Base-by-base conservation (phyloP, 2,113 vertebrate genomes). In the Phalacrocorax brasilianus region DNA sequence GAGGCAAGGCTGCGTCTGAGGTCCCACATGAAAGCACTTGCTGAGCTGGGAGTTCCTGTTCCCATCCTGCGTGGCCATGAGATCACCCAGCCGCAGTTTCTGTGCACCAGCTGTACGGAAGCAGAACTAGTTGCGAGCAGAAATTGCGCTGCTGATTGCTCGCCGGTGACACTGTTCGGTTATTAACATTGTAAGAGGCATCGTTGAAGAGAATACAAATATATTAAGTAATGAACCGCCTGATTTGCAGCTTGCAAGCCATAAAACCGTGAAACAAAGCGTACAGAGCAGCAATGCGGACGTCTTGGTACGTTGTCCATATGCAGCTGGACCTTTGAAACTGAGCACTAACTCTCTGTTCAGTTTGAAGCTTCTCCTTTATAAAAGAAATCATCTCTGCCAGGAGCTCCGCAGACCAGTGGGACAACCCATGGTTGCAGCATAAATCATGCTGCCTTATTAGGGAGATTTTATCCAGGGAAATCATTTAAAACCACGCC, bases 251-350 rank as follows among this genome's bases (percentile, higher is more conserved):
- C 42, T 21, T 17, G 11, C 21, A 14, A 75, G 30, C 12, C 33
- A 4, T 5, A 12, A 27, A 44, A 58, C 21, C 6, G 3, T 2
- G 30, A 19, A 50, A 13, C 3, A 3, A 28, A 49, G 40, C 4
- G 0, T 40, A 6, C 6, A 3, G 70, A 88, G 32, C 18, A 18
- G 62, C 67, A 12, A 52, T 1, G 22, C 4, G 6, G 40, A 23
- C 0, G 6, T 15, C 47, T 40, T 56, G 0, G 24, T 7, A 20
- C 1, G 9, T 12, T 13, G 27, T 11, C 38, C 30, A 1, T 8
- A 3, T 2, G 27, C 28, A 26, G 28, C 7, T 13, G 65, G 42
- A 53, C 32, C 24, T 20, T 8, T 33, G 71, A 45, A 70, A 35
- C 4, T 0, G 23, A 38, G 49, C 24, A 1, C 20, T 7, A 30